Evolutionary conservation across 2,113 vertebrate species (phyloP).

Genomic region (Prolemur simus): DNA sequence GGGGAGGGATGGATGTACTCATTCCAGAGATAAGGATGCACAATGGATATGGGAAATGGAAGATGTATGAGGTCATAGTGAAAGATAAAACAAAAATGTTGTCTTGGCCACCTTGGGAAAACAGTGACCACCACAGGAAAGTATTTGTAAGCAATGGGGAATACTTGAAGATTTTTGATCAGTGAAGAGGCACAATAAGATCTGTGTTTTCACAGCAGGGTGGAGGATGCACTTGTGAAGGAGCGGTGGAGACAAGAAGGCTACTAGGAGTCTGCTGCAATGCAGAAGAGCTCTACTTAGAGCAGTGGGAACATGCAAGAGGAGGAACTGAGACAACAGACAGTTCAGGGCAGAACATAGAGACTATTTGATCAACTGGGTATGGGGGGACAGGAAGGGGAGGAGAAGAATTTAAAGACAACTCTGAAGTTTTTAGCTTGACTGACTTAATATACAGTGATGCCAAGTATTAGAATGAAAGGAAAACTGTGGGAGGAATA

Average conservation of each 20-base stretch:
- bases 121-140: background rate
- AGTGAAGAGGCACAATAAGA: background rate
- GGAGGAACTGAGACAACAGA: background rate
- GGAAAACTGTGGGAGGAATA: background rate
- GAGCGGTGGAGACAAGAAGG: background rate
- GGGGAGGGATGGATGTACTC: background rate
- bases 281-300: background rate
- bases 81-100: conserved; percentile 1
- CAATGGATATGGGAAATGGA: background rate
- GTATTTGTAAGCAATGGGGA: background rate
- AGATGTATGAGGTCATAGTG: background rate
- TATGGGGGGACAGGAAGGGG: background rate
- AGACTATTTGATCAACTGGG: background rate
- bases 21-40: background rate
- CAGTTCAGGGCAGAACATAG: conserved; percentile 7
- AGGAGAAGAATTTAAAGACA: conserved; percentile 33
- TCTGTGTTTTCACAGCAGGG: background rate
- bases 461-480: conserved; percentile 49
- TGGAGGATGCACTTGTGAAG: background rate
- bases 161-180: background rate
- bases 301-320: background rate
- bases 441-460: background rate
- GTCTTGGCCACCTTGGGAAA: background rate
- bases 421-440: conserved; percentile 29
- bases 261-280: background rate